phyloP scores from a whole-genome alignment of 2,113 vertebrate species.

The Myotis brandtii region DNA sequence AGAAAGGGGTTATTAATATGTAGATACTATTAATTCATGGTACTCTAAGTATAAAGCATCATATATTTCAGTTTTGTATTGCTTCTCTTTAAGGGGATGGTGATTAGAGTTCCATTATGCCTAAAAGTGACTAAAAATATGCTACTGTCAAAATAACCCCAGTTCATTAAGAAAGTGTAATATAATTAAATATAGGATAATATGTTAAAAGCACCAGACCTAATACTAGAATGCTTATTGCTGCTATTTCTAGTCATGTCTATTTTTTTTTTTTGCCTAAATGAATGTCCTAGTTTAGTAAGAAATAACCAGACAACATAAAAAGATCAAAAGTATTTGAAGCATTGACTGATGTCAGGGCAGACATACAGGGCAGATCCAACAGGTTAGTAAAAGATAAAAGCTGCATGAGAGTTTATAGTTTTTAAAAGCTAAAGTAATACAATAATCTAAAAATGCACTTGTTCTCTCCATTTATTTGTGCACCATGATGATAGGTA shows the following conservation, averaged over 20 bases:
- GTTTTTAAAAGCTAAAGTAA: not conserved
- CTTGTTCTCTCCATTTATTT: not conserved
- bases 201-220: not conserved
- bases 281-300: not conserved
- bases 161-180: not conserved
- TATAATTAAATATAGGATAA: not conserved
- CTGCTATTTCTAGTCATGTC: not conserved
- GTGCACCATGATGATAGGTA: not conserved
- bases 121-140: slow-evolving; percentile 25
- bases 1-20: slow-evolving; percentile 18
- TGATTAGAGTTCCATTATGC: not conserved
- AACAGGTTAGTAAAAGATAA: not conserved
- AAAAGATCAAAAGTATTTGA: not conserved
- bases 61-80: not conserved
- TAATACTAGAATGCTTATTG: not conserved
- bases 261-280: not conserved
- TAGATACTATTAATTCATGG: not conserved
- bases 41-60: slow-evolving; percentile 9
- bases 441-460: not conserved
- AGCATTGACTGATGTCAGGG: not conserved
- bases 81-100: not conserved
- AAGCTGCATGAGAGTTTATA: not conserved
- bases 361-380: not conserved
- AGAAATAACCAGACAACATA: not conserved
- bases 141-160: not conserved